Percentiles rank a stretch among this genome's conserved stretches.
Conservation (phyloP, 2,797 vertebrate species). For the Yasuhikotakia modesta region DNA sequence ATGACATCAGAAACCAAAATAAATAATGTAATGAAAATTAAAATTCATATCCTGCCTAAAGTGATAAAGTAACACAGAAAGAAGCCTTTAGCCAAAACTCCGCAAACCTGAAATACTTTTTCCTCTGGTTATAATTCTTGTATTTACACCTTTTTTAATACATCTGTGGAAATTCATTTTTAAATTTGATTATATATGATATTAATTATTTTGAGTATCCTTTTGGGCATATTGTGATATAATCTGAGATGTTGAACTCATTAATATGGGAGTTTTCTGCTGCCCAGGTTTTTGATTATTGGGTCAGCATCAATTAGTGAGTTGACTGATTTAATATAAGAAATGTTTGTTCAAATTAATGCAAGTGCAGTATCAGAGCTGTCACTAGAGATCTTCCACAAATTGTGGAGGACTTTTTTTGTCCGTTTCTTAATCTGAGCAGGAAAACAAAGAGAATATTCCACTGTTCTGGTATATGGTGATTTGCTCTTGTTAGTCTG, state of each 20-base stretch:
- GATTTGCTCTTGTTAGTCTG: slow-evolving; percentile 65
- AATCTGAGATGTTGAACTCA: slow-evolving; percentile 2
- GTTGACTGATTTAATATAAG: slow-evolving; percentile 13
- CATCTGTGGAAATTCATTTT: too few relatives aligned
- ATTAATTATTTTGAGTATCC: neutral
- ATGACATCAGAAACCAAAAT: too few relatives aligned
- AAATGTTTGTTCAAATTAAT: slow-evolving; percentile 38
- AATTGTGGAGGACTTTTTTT: slow-evolving; percentile 1
- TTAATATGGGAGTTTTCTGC: neutral
- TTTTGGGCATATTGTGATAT: neutral
- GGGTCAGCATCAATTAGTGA: slow-evolving; percentile 17
- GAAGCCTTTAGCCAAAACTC: too few relatives aligned
- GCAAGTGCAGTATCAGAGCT: slow-evolving; percentile 32
- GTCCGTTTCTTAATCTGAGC: slow-evolving; percentile 10
- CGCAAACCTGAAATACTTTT: too few relatives aligned
- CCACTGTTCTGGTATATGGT: slow-evolving; percentile 61
- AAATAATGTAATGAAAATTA: too few relatives aligned
- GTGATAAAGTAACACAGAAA: too few relatives aligned
- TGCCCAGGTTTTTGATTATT: neutral
- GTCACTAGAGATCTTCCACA: slow-evolving; percentile 49
- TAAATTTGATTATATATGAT: too few relatives aligned
- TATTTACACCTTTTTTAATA: too few relatives aligned
- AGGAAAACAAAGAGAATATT: slow-evolving; percentile 45
- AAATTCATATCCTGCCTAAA: too few relatives aligned
- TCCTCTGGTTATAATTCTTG: too few relatives aligned